Evolutionary conservation across 2,888 invertebrate genomes (phyloP).

Genomic region (Priapulus caudatus): DNA sequence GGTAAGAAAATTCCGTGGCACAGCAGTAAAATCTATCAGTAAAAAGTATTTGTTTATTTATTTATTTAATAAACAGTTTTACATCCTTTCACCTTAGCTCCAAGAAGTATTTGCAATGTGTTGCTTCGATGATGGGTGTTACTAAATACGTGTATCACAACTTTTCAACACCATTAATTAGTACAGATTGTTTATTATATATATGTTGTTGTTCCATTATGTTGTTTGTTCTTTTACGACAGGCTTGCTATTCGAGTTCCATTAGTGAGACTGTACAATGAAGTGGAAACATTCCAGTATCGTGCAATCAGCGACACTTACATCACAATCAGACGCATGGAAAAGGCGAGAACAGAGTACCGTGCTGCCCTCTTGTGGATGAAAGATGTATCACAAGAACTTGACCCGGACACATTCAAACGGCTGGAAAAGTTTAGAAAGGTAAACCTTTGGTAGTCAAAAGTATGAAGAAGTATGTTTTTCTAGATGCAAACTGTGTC

Average conservation of each 20-base stretch:
- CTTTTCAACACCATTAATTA: too few relatives aligned
- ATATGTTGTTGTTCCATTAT: too few relatives aligned
- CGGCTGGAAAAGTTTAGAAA: slow-evolving; percentile 91
- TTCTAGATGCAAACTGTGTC: too few relatives aligned
- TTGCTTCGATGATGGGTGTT: too few relatives aligned
- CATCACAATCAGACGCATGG: slow-evolving; percentile 81
- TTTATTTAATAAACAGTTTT: too few relatives aligned
- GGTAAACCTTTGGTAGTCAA: slow-evolving; percentile 45
- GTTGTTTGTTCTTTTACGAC: slow-evolving; percentile 15
- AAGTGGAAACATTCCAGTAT: slow-evolving; percentile 88
- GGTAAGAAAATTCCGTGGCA: too few relatives aligned
- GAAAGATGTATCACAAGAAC: slow-evolving; percentile 87
- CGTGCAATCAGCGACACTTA: slow-evolving; percentile 87
- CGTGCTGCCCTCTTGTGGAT: slow-evolving; percentile 75
- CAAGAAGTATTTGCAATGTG: too few relatives aligned
- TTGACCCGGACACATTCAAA: slow-evolving; percentile 91
- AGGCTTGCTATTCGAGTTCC: slow-evolving; percentile 72
- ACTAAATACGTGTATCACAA: too few relatives aligned
- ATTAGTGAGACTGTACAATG: slow-evolving; percentile 71
- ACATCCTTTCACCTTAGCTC: too few relatives aligned
- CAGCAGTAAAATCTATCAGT: too few relatives aligned
- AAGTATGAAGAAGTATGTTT: neutral
- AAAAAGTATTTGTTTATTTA: too few relatives aligned
- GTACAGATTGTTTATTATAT: too few relatives aligned
- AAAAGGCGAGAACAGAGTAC: slow-evolving; percentile 87